Base-by-base conservation (phyloP, 2,888 invertebrate genomes). In the Siphonodentalium dalli region DNA sequence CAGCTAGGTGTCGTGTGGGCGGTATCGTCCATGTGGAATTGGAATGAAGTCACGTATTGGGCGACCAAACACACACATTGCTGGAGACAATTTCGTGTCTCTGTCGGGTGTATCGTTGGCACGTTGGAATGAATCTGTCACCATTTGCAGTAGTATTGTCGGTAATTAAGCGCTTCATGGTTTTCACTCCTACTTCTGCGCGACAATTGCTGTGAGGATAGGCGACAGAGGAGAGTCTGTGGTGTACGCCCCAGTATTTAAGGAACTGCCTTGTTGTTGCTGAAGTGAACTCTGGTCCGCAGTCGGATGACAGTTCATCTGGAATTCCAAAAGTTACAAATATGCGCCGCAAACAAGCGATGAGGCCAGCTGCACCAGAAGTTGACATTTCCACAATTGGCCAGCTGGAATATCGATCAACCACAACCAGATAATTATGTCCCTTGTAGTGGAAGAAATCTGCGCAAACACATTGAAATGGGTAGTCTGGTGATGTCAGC, bases 321-420 rank as follows among this genome's bases (percentile, higher is more conserved):
- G 61, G 63, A 26, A 59, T 61, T 9, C 65, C 63, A 44, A 63
- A 65, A n/a, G 54, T 60, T 13, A 57, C 61, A 31, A 63, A 58
- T 34, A 50, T 53, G 23, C 42, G 28, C 4, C 63, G 50, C 11
- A 63, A 43, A 11, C 56, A 13, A 11, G 49, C 43, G 9, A 62
- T 39, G 6, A 61, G 48, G 6, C 58, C 62, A n/a, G 29, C 48
- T 45, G 58, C 56, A 37, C 60, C 55, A 18, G 40, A 43, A 9
- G 49, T 41, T 24, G 60, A 48, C 33, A 26, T 47, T 26, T 51
- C 34, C 29, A 60, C 54, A 31, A 60, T 60, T 3, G 55, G 53
- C 55, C 61, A 63, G 44, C 57, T 58, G 18, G 61, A 63, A 27
- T 57, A 58, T 26, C 63, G 43, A 35, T 63, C 63, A 11, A 55